Conservation (phyloP, 2,888 invertebrate species). For the Carterocephalus palaemon region DNA sequence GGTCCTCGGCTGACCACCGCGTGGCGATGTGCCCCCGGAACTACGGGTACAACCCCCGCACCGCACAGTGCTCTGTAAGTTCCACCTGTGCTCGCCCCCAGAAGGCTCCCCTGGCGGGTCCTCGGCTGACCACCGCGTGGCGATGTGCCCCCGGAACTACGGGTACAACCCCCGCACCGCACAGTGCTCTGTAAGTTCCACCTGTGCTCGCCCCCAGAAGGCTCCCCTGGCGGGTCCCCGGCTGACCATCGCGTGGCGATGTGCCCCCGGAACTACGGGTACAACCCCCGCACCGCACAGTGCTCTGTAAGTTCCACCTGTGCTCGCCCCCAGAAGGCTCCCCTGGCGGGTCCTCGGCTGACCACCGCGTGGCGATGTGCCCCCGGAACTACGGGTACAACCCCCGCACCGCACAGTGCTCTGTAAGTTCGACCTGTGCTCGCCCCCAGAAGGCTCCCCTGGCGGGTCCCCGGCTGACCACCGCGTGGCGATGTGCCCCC, state of each 20-base stretch:
- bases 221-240: conserved; percentile 55
- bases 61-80: no score
- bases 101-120: conserved; percentile 55
- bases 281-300: no score
- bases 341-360: conserved; percentile 60
- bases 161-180: conserved; percentile 67
- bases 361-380: conserved; percentile 59
- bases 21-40: conserved; percentile 62
- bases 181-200: no score
- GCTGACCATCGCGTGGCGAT: conserved; percentile 61
- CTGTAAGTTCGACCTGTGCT: no score
- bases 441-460: conserved; percentile 58
- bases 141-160: conserved; percentile 64
- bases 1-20: conserved; percentile 62
- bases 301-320: no score
- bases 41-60: conserved; percentile 66
- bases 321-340: conserved; percentile 63
- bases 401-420: no score
- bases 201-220: conserved; percentile 66
- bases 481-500: conserved; percentile 59
- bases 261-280: conserved; percentile 66
- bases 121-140: conserved; percentile 61
- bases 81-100: conserved; percentile 67
- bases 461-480: conserved; percentile 63
- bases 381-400: conserved; percentile 67